Evolutionary conservation across 2,113 vertebrate genomes (phyloP), one percentile per base, ranked within the genome.

Genomic region (Notarius quadriscutis): DNA sequence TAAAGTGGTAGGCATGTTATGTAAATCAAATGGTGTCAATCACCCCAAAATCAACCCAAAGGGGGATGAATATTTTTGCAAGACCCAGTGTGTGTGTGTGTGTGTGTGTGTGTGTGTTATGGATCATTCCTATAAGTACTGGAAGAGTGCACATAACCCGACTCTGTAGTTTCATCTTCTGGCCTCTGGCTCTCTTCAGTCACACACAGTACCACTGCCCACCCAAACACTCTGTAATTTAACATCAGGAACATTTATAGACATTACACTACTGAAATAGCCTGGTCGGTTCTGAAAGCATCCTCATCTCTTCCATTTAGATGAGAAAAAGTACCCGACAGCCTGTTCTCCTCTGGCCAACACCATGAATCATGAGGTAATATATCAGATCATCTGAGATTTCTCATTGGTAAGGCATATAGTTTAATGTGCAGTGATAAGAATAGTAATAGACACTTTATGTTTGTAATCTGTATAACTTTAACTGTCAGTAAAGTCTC

Each of bases 161-260:
- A 79, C 14, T 34, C 51, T 58, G 25, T 57, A 30, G 53, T 80
- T 80, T 80, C 77, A 58, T 80, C 77, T 80, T 80, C 14, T n/a
- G 27, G 51, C 2, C 14, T 79, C 25, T 79, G 51, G 50, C 75
- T 55, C 75, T n/a, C 14, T 79, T 14, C 53, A 7, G 53, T 57
- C n/a, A 80, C n/a, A 18, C 53, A 58, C 53, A 30, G 51, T 57
- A 30, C n/a, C 77, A 58, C 53, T 30, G 77, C 1, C 51, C 50
- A 53, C 75, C 11, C 22, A 15, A 15, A 0, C 53, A 30, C 27
- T 80, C 53, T 57, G n/a, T 79, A 79, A 79, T 55, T 79, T 53
- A n/a, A 79, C 75, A 79, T 79, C 75, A 57, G 75, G 75, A 55
- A 79, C 51, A 79, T 41, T 75, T 75, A 75, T 51, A 50, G 72